These are phyloP conservation scores for Eledone cirrhosa DNA, from an alignment of 2,888 invertebrate genomes.

Conservation along the genomic window DNA sequence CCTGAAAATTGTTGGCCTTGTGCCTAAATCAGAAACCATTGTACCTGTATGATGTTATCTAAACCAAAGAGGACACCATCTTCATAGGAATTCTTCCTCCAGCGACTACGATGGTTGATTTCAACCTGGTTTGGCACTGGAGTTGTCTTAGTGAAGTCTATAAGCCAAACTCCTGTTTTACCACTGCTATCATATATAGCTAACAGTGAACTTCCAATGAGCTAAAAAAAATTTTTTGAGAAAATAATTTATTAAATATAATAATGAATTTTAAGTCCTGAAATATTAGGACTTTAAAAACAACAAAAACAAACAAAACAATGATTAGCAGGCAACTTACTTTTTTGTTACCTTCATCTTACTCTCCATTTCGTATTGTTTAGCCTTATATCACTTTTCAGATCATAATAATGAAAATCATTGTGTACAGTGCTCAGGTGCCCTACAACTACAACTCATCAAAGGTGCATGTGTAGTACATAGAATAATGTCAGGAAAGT, in stretches of 20 bases:
- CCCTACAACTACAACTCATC: no score
- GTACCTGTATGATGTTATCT: constrained; percentile 85
- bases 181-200: constrained; percentile 89
- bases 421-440: no score
- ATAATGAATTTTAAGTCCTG: not conserved
- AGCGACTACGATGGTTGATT: constrained; percentile 82
- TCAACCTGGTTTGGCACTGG: constrained; percentile 73
- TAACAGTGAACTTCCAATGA: constrained; percentile 81
- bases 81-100: constrained; percentile 95
- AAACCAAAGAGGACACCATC: constrained; percentile 93
- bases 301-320: not conserved
- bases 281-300: not conserved
- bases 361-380: not conserved
- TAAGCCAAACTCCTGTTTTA: constrained; percentile 89
- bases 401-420: not conserved
- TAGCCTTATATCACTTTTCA: no score
- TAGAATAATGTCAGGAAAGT: no score
- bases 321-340: no score
- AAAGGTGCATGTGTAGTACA: no score
- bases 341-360: no score
- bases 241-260: not conserved
- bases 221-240: constrained; percentile 43
- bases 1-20: no score
- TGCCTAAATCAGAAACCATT: no score
- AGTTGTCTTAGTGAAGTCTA: constrained; percentile 95